These are phyloP conservation scores for Chelonus formosanus DNA, from an alignment of 2,888 invertebrate species.

Conservation along the genomic window DNA sequence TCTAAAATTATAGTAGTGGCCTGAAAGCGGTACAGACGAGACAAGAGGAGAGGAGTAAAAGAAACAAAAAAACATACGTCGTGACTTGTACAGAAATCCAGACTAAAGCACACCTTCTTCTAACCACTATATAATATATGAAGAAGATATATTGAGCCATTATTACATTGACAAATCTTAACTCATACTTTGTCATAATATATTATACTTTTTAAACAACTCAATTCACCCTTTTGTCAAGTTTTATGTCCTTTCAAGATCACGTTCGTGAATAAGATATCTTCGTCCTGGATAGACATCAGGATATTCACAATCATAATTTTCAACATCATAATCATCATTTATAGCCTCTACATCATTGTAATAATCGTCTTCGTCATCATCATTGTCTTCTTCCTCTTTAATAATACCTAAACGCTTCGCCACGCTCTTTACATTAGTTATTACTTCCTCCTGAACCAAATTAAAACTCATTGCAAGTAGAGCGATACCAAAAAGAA, in stretches of 20 bases:
- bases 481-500: slow-evolving; percentile 92
- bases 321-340: slow-evolving; percentile 48
- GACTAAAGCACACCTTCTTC: slow-evolving; percentile 4
- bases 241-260: neutral
- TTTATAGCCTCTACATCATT: slow-evolving; percentile 51
- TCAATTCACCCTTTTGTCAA: too few relatives aligned
- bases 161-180: too few relatives aligned
- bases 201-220: too few relatives aligned
- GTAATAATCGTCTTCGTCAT: slow-evolving; percentile 64
- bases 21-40: slow-evolving; percentile 17
- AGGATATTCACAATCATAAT: slow-evolving; percentile 41
- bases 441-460: slow-evolving; percentile 93
- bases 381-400: slow-evolving; percentile 71
- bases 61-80: neutral
- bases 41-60: neutral
- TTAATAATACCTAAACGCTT: slow-evolving; percentile 88
- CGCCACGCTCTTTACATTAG: slow-evolving; percentile 86
- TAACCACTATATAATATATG: neutral
- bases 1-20: slow-evolving; percentile 50
- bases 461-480: slow-evolving; percentile 97
- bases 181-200: too few relatives aligned
- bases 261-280: neutral
- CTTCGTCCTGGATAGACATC: slow-evolving; percentile 22
- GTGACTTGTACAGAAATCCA: neutral
- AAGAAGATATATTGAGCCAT: too few relatives aligned